phyloP scores from a whole-genome alignment of 2,113 vertebrate genomes.

The Gorsachius goisagi region DNA sequence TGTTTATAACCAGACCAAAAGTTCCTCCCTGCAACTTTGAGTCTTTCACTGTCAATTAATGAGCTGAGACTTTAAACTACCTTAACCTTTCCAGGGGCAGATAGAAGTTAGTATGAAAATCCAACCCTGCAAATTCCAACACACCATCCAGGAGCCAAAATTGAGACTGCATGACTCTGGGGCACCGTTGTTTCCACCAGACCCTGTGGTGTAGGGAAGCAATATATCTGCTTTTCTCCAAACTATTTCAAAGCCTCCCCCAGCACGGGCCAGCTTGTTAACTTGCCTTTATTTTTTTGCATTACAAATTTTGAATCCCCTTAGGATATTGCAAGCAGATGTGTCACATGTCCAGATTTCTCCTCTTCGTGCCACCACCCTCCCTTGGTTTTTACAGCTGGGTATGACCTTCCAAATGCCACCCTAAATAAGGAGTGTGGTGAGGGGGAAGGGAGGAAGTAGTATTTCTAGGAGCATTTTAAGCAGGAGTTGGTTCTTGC shows the following conservation, averaged over 20 bases:
- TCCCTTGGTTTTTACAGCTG: not conserved
- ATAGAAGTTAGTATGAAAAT: not conserved
- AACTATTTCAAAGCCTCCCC: not conserved
- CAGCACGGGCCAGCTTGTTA: not conserved
- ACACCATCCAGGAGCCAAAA: not conserved
- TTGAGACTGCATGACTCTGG: fast-evolving
- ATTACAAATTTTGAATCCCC: not conserved
- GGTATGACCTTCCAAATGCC: not conserved
- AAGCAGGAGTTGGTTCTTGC: not conserved
- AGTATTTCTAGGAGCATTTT: not conserved
- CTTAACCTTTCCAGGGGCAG: not conserved
- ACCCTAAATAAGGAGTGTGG: not conserved
- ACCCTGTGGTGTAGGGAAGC: not conserved
- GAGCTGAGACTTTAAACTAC: not conserved
- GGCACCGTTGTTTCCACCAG: not conserved
- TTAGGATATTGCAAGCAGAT: not conserved
- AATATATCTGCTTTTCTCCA: not conserved
- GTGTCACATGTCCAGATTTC: not conserved
- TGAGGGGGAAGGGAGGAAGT: not conserved
- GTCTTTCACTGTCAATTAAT: not conserved
- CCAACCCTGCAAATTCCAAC: not conserved
- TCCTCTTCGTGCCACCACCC: not conserved
- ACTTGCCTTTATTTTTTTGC: not conserved
- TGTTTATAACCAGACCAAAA: not conserved
- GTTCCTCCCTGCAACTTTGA: not conserved